Conservation (phyloP, 2,888 invertebrate genomes). For the Macrophya alboannulata region DNA sequence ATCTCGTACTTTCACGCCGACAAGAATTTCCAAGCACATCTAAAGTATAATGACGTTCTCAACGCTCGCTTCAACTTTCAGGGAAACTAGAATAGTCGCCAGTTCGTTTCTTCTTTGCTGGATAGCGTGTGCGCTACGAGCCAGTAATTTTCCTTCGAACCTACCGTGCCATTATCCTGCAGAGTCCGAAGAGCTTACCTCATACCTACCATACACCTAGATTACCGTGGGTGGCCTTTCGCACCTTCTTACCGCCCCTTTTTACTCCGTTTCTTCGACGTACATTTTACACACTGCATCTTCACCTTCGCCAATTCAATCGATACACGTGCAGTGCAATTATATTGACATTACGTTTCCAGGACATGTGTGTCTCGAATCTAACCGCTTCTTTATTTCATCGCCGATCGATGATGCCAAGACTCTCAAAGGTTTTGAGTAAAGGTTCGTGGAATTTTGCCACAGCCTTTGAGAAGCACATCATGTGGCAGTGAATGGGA, state of each 20-base stretch:
- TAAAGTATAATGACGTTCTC: slow-evolving; percentile 9
- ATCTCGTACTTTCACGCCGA: not conserved
- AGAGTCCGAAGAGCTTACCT: slow-evolving; percentile 41
- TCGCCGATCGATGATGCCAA: not conserved
- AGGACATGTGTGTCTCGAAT: too few species aligned
- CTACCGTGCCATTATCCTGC: slow-evolving; percentile 35
- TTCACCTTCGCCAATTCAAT: not conserved
- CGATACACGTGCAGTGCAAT: not conserved
- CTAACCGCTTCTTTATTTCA: not conserved
- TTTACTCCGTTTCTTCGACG: slow-evolving; percentile 2
- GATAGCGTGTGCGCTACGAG: slow-evolving; percentile 36
- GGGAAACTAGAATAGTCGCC: slow-evolving; percentile 30
- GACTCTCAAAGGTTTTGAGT: not conserved
- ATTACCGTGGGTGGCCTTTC: slow-evolving; percentile 12
- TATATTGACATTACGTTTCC: too few species aligned
- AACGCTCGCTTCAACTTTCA: slow-evolving; percentile 18
- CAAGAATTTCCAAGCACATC: not conserved
- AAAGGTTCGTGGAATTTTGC: not conserved
- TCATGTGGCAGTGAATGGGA: not conserved
- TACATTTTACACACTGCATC: not conserved
- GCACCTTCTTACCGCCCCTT: slow-evolving; percentile 7
- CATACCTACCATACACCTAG: not conserved
- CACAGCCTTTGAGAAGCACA: not conserved
- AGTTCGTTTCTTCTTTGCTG: slow-evolving; percentile 28
- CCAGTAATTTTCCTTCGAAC: slow-evolving; percentile 46